Base-by-base conservation (phyloP, 1,140 invertebrate species). In the Zaprionus inermis region DNA sequence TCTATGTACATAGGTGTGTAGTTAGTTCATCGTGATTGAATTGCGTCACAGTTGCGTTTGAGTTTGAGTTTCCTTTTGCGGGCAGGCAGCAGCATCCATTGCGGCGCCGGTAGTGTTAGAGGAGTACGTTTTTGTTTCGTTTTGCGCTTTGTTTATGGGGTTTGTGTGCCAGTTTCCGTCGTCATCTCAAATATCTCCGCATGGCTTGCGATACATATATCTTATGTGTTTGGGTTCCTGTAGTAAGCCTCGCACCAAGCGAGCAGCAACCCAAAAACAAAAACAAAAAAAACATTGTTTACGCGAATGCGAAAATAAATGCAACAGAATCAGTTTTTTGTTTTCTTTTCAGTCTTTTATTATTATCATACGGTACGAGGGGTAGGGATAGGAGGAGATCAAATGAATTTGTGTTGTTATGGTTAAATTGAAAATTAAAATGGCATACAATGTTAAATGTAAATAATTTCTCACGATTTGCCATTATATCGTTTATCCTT, bases 81-180 rank as follows among this genome's bases (percentile, higher is more conserved):
- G 66, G 34, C 34, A n/a, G n/a, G n/a, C n/a, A n/a, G n/a, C n/a
- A 72, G 69, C 69, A 72, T 59, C 46, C 70, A 67, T 24, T 34
- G 46, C 51, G 32, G 22, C 32, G 71, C 71, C 71, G 71, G 58
- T 55, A 49, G 57, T 18, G 57, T 34, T 34, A 46, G 71, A 55
- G 49, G 46, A 75, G 60, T 72, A 58, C 36, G 20, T 66, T 68
- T 73, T 65, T 41, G 20, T 52, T 34, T 59, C 34, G 18, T 59
- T 59, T 58, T 22, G 30, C 18, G n/a, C 20, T 64, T 76, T 76
- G 60, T 57, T 72, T 76, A 72, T 76, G 74, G 61, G 74, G 74
- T 76, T 51, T 76, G 56, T 76, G 74, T 76, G 74, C 74, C 74
- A 76, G 74, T 76, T 72, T 73, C 65, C 71, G 71, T 73, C 71